Evolutionary conservation across 2,888 invertebrate genomes (phyloP).

Genomic region (Dicranocentrus wangi): DNA sequence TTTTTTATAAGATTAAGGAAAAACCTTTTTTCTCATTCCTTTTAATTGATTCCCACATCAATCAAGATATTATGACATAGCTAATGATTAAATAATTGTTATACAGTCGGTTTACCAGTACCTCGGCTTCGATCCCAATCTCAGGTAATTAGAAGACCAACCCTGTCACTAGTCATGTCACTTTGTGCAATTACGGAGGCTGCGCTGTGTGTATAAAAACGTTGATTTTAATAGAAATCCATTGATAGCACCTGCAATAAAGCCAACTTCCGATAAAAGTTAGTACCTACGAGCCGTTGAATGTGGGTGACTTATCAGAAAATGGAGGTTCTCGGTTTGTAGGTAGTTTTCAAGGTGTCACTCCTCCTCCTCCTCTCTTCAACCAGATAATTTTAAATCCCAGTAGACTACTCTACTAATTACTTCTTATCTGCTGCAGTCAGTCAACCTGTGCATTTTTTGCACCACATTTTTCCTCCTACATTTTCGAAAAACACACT

Average conservation of each 20-base stretch:
- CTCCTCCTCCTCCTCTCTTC: conserved; percentile 26
- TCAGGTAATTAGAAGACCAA: too few relatives aligned
- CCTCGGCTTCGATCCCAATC: too few relatives aligned
- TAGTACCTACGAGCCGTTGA: too few relatives aligned
- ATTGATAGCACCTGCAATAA: too few relatives aligned
- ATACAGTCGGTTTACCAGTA: conserved; percentile 25
- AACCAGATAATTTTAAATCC: conserved; percentile 2
- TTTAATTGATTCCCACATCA: conserved; percentile 44
- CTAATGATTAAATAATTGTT: conserved; percentile 50
- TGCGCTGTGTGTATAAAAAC: too few relatives aligned
- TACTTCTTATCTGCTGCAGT: not conserved
- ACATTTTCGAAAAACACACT: not conserved
- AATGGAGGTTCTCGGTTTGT: not conserved
- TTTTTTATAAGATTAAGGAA: conserved; percentile 17
- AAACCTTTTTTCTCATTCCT: not conserved
- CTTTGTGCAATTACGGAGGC: too few relatives aligned
- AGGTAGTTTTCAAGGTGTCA: conserved; percentile 32
- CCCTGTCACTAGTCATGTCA: too few relatives aligned
- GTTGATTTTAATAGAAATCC: too few relatives aligned
- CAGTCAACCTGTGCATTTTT: not conserved
- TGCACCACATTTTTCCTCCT: conserved; percentile 6
- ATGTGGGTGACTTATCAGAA: too few relatives aligned
- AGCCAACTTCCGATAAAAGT: too few relatives aligned
- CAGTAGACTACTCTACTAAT: not conserved
- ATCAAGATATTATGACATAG: conserved; percentile 44